Conservation (phyloP, 2,888 invertebrate species). For the Cryptocephalus primarius region DNA sequence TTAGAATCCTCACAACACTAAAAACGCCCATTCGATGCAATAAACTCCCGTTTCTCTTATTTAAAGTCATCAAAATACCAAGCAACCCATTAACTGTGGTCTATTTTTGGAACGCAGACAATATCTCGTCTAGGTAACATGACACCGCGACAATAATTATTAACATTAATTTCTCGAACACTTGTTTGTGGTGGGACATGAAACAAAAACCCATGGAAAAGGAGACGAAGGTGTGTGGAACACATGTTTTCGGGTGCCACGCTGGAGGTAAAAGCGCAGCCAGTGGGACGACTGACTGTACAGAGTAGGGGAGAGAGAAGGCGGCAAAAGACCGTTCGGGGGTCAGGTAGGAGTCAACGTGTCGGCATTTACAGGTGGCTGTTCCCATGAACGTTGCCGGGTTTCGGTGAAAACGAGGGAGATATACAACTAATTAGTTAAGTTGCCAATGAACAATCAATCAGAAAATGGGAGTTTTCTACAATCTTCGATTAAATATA, state of each 20-base stretch:
- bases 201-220: constrained; percentile 7
- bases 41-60: no score
- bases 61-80: no score
- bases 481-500: no score
- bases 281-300: no score
- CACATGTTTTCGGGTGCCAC: constrained; percentile 11
- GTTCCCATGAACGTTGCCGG: constrained; percentile 6
- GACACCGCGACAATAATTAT: not conserved
- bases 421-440: not conserved
- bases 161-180: constrained; percentile 8
- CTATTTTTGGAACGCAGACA: no score
- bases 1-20: no score
- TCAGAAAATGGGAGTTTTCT: no score
- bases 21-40: no score
- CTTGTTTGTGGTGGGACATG: constrained; percentile 8
- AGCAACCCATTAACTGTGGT: no score
- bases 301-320: constrained; percentile 5
- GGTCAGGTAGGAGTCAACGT: constrained; percentile 21
- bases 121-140: not conserved
- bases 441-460: no score
- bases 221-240: constrained; percentile 10
- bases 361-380: constrained; percentile 25
- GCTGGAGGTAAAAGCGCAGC: constrained; percentile 12
- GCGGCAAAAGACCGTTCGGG: constrained; percentile 19
- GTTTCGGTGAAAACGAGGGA: not conserved